Evolutionary conservation across 2,888 invertebrate genomes (phyloP).

Genomic region (Andrena haemorrhoa): DNA sequence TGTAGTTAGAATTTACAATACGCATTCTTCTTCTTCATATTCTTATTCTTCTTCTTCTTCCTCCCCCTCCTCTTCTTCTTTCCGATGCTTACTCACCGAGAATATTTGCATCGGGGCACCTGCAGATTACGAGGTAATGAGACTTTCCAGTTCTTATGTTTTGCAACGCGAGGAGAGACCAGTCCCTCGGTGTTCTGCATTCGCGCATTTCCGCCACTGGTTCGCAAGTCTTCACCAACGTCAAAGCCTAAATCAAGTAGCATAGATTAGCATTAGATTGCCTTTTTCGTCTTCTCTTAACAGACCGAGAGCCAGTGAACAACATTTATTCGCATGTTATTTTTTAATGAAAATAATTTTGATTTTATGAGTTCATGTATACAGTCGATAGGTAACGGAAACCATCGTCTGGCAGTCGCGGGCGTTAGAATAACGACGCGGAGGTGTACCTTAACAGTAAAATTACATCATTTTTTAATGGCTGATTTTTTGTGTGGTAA

Average conservation of each 20-base stretch:
- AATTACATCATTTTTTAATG: too few species aligned
- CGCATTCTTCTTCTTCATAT: too few species aligned
- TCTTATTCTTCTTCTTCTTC: too few species aligned
- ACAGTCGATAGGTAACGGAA: too few species aligned
- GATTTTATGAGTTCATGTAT: too few species aligned
- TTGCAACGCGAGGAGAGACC: constrained; percentile 96
- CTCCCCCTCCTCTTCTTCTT: too few species aligned
- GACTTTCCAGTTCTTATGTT: constrained; percentile 97
- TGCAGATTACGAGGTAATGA: constrained; percentile 96
- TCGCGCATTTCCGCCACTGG: constrained; percentile 96
- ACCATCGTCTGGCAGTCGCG: too few species aligned
- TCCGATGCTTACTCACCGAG: constrained; percentile 88
- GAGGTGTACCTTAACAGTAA: too few species aligned
- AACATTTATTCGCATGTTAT: background rate
- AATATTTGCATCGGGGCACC: constrained; percentile 94
- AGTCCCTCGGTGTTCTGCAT: constrained; percentile 94
- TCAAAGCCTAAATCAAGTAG: constrained; percentile 88
- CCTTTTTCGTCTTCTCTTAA: background rate
- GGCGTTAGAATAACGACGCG: too few species aligned
- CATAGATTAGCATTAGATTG: background rate
- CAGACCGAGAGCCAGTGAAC: background rate
- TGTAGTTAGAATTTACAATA: background rate
- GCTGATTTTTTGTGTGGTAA: too few species aligned
- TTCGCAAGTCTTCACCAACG: constrained; percentile 97
- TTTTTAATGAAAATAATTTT: too few species aligned